These are phyloP conservation scores for Chymomyza procnemis DNA, from an alignment of 2,888 invertebrate species.

Conservation along the genomic window DNA sequence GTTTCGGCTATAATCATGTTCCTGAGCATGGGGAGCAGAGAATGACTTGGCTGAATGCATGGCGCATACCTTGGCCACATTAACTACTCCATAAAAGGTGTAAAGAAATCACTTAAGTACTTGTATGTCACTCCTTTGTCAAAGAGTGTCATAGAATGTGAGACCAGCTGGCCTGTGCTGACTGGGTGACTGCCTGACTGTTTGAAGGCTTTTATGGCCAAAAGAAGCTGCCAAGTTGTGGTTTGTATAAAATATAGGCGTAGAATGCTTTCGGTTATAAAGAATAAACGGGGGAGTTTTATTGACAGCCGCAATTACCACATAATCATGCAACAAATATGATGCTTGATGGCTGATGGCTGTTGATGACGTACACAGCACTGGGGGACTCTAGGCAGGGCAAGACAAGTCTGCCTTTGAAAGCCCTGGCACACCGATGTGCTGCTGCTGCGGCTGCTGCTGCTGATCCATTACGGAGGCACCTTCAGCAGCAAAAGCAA, in stretches of 20 bases:
- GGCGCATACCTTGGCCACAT: constrained; percentile 67
- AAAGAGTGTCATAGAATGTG: constrained; percentile 66
- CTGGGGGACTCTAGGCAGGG: constrained; percentile 15
- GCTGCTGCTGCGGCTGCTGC: constrained; percentile 1
- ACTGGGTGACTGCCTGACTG: neutral
- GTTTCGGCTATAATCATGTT: constrained; percentile 11
- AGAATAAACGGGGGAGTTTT: constrained; percentile 76
- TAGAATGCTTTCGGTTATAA: constrained; percentile 70
- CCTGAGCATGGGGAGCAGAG: constrained; percentile 24
- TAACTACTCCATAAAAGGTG: constrained; percentile 73
- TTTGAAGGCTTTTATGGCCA: neutral
- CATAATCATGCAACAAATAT: constrained; percentile 75
- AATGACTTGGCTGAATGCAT: constrained; percentile 66
- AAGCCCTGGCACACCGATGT: constrained; percentile 38
- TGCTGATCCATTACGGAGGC: constrained; percentile 71
- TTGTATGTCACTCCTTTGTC: constrained; percentile 74
- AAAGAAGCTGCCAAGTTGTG: constrained; percentile 22
- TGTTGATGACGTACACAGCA: constrained; percentile 55
- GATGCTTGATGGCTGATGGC: constrained; percentile 58
- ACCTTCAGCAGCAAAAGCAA: constrained; percentile 12
- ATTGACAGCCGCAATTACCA: constrained; percentile 77
- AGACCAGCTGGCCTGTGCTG: neutral
- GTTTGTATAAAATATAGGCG: constrained; percentile 48
- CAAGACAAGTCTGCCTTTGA: constrained; percentile 24
- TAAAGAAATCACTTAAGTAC: constrained; percentile 73